Base-by-base conservation (phyloP, 2,797 vertebrate species). In the Chiroxiphia lanceolata region DNA sequence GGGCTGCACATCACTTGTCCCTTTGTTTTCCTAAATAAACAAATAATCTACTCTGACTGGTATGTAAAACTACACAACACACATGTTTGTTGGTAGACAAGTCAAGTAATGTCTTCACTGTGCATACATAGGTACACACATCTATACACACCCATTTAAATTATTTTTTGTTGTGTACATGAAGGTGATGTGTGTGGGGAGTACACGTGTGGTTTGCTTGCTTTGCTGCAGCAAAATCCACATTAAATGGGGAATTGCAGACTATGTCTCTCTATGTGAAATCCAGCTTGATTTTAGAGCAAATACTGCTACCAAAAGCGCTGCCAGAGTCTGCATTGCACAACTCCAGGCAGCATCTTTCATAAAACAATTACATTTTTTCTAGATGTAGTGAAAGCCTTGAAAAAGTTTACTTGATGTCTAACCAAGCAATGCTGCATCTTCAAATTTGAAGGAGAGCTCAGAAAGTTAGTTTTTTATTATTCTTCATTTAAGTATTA, bases 401-500 rank as follows among this genome's bases (percentile, higher is more conserved):
- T 97, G 90, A 97, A 97, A 98, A 98, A 98, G 98, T 98, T 98
- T 98, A 97, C 97, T 97, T 97, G 96, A 95, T 97, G 93, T 97
- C 97, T 98, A 98, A 96, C 96, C 95, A 98, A 97, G 96, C 97
- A 97, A 95, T 56, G 63, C 87, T 97, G 97, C 96, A 95, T 97
- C 97, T 98, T 98, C 96, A 95, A 69, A 97, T 97, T 94, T 98
- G 97, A 98, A 98, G 97, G 98, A 97, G 97, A 98, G 96, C 96
- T 97, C 95, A 90, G 94, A 98, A 98, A 98, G 97, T 98, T 98
- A 96, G 94, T 97, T 98, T 97, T 97, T 96, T 96, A 98, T 98
- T 98, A 97, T 98, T 98, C 97, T 98, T 98, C 98, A 97, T 98
- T 98, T 98, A 98, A 98, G 98, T 98, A 98, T 98, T 98, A 98